Conservation (phyloP, 2,113 vertebrate species). For the Neotoma lepida region DNA sequence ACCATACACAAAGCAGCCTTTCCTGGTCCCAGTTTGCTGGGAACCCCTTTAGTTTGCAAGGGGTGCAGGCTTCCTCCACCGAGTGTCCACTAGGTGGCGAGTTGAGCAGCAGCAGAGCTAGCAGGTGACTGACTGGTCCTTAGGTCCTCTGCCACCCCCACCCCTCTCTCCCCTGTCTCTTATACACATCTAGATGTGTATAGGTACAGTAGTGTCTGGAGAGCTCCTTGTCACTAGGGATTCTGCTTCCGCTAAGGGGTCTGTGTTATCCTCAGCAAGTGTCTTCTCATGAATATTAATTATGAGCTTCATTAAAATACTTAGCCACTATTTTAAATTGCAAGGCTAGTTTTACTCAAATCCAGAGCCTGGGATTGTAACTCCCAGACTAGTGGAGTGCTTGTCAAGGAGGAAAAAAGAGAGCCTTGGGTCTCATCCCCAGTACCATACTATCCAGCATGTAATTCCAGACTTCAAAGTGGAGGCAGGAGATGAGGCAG, state of each 20-base stretch:
- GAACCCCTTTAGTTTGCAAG: too few species aligned
- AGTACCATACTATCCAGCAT: background rate
- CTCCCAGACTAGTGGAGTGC: background rate
- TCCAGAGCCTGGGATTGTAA: background rate
- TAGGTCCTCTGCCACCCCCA: too few species aligned
- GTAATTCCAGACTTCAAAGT: background rate
- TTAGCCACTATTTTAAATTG: constrained; percentile 2
- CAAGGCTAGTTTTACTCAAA: constrained; percentile 3
- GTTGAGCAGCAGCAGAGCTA: background rate
- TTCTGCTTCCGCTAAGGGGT: background rate
- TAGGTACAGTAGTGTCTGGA: background rate
- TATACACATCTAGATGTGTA: too few species aligned
- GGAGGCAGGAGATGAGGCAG: too few species aligned
- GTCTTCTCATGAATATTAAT: constrained; percentile 66
- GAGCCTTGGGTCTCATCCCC: background rate
- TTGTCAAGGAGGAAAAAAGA: background rate
- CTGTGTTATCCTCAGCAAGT: background rate
- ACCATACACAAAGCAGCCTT: background rate
- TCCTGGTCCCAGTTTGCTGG: background rate
- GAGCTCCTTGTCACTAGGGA: background rate
- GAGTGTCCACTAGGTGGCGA: background rate
- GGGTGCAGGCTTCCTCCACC: background rate
- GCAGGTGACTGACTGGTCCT: background rate
- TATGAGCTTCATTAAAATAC: constrained; percentile 41
- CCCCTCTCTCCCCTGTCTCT: too few species aligned